Conservation (phyloP, 2,888 invertebrate species). For the Anoplius nigerrimus region DNA sequence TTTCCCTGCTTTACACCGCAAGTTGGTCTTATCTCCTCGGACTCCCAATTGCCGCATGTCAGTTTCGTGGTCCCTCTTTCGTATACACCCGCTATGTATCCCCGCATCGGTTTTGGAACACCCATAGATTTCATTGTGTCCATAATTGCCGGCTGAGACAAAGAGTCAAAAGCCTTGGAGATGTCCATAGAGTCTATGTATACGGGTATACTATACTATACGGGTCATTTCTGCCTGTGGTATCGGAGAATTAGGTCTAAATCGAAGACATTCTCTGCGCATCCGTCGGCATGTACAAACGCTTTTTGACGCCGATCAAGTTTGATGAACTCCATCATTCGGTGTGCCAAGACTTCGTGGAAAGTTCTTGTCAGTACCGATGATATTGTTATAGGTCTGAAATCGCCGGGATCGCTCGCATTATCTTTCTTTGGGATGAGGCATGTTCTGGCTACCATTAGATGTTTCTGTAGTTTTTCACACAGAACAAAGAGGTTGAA, state of each 20-base stretch:
- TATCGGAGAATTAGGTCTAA: constrained; percentile 29
- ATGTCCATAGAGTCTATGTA: constrained; percentile 42
- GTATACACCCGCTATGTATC: constrained; percentile 16
- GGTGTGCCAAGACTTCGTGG: constrained; percentile 29
- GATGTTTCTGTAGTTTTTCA: constrained; percentile 12
- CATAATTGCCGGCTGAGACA: too few relatives aligned
- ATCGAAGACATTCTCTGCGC: too few relatives aligned
- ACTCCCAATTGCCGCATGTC: too few relatives aligned
- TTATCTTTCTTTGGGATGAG: constrained; percentile 34
- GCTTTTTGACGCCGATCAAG: constrained; percentile 27
- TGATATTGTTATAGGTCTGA: constrained; percentile 35
- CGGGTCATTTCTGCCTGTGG: constrained; percentile 8
- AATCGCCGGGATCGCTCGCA: constrained; percentile 30
- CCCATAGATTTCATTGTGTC: constrained; percentile 31
- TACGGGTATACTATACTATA: too few relatives aligned
- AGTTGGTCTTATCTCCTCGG: neutral
- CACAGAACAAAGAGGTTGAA: constrained; percentile 30
- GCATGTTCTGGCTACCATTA: constrained; percentile 28
- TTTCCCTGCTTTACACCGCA: constrained; percentile 25
- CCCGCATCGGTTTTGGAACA: too few relatives aligned
- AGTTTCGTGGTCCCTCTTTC: constrained; percentile 14
- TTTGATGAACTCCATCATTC: neutral
- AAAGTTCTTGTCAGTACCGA: constrained; percentile 18
- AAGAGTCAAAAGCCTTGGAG: constrained; percentile 40
- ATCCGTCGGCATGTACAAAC: too few relatives aligned